These are phyloP conservation scores for Lymantria dispar DNA, from an alignment of 2,888 invertebrate species.

Conservation along the genomic window DNA sequence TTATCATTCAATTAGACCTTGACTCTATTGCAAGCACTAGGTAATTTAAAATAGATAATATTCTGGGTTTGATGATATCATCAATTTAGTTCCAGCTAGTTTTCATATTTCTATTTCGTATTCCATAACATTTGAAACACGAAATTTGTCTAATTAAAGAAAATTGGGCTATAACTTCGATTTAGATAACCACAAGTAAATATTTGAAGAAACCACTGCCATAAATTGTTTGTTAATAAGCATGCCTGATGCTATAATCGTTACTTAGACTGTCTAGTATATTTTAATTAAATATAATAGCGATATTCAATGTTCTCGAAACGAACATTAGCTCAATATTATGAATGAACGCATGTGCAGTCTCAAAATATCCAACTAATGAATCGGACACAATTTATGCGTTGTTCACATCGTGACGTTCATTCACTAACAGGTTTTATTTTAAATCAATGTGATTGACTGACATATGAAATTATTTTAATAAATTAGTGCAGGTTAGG, in stretches of 20 bases:
- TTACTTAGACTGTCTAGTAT: background rate
- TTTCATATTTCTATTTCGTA: background rate
- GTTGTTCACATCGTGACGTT: constrained; percentile 34
- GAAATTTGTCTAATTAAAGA: background rate
- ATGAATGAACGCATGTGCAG: constrained; percentile 61
- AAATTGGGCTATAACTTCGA: background rate
- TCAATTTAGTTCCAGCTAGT: background rate
- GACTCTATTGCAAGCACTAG: background rate
- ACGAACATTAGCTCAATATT: constrained; percentile 31
- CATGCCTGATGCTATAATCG: background rate
- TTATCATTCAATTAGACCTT: background rate
- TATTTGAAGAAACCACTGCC: background rate
- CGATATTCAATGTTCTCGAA: background rate
- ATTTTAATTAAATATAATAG: background rate
- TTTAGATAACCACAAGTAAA: background rate
- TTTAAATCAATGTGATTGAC: constrained; percentile 1
- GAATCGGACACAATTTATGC: constrained; percentile 43
- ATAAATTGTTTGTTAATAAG: background rate
- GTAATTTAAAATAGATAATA: background rate
- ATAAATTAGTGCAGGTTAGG: too few relatives aligned
- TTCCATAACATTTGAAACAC: background rate
- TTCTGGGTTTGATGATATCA: too few relatives aligned
- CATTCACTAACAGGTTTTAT: constrained; percentile 34
- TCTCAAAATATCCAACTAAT: constrained; percentile 50
- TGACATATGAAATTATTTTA: too few relatives aligned